Evolutionary conservation across 1,140 invertebrate genomes (phyloP), one percentile per base, ranked within the genome.

Genomic region (Drosophila lacertosa): DNA sequence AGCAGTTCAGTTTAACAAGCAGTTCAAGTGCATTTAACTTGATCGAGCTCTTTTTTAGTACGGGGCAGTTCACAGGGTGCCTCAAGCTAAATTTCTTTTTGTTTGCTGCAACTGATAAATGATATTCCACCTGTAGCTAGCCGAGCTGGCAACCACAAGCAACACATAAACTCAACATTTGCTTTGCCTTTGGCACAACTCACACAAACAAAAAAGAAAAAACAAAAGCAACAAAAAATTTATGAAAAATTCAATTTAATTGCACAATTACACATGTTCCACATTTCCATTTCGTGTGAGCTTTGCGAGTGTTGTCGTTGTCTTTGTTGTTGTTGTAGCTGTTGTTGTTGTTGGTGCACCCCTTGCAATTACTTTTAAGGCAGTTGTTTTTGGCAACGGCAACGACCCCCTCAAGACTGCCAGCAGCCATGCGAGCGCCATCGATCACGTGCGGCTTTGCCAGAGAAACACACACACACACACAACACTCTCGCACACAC

Each of bases 191-290:
- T 29, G 20, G 24, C 51, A 64, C 22, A 39, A 15, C 40, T 40
- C 24, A 24, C 50, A 51, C 0, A 15, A 54, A 54, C 37, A 59
- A 67, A 53, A 53, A 15, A 59, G 62, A 53, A 53, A 15, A 53
- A 62, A 44, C 66, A 45, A 51, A 42, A 44, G 40, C 47, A 37
- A 24, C 40, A 71, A 57, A 20, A 80, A 83, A 90, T 90, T 82
- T 90, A 90, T 90, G 88, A 90, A 90, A 90, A 90, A 90, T 90
- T 90, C 88, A 90, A 90, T 90, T 90, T 90, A 90, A 90, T 90
- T 90, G 79, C 88, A 82, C 88, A 86, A 90, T 90, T 90, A 90
- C 88, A 90, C 88, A 88, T 90, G 88, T 88, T 88, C 69, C 82
- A 88, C 77, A 89, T 82, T 77, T 81, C 53, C 79, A 83, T 71